Evolutionary conservation across 2,797 vertebrate genomes (phyloP), one percentile per base, ranked within the genome.

Genomic region (Amphiprion clarkii): DNA sequence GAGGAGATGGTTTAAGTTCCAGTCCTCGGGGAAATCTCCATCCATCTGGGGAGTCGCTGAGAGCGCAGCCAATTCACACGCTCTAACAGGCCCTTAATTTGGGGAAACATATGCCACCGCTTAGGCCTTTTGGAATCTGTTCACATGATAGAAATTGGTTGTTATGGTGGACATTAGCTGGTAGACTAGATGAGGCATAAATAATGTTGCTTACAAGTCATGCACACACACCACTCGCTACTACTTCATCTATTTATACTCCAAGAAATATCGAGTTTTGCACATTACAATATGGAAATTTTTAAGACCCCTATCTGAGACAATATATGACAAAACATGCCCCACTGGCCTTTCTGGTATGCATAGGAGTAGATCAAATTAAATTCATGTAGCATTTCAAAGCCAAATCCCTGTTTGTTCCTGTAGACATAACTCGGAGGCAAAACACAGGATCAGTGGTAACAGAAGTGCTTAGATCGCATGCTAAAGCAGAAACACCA

Each of bases 61-160:
- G 66, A 88, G 79, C 57, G 3, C 71, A 84, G 83, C 87, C 89
- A 87, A 85, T 87, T 87, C 88, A 78, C 81, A 87, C 67, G 79
- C 78, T 84, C 85, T 82, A 84, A 88, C 87, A 84, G 76, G 74
- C 83, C 54, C 74, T 87, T 89, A 79, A 92, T 91, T 90, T 89
- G 70, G 67, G 61, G 68, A 89, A 92, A 90, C 90, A 93, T 92
- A 91, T 93, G 91, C 85, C 67, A 58, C 78, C 46, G 57, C 71
- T 91, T 90, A 84, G 83, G 74, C 70, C 76, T 78, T 86, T 82
- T 90, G 85, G 82, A 92, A 72, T 71, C 60, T 39, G 69, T 84
- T 83, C 85, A 79, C 76, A 73, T 69, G 62, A 76, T 71, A 78
- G 73, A 71, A 76, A 87, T 83, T 27, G 52, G 57, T 78, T 74